phyloP scores from a whole-genome alignment of 1,140 invertebrate genomes.

The Anastrepha obliqua region DNA sequence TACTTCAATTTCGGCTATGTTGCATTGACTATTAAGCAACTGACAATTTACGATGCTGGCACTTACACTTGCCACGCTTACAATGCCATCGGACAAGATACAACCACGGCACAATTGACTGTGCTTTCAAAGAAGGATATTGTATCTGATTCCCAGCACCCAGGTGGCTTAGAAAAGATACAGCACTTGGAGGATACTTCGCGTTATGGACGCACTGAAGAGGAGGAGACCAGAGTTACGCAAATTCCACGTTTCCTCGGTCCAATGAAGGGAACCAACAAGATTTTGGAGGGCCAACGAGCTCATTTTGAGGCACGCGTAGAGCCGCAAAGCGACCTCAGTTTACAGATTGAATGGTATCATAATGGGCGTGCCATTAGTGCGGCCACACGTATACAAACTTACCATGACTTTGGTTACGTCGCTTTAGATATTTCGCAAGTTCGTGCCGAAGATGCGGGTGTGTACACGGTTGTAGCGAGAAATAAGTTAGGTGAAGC shows the following conservation, averaged over 20 bases:
- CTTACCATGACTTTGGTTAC: slow-evolving; percentile 96
- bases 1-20: slow-evolving; percentile 98
- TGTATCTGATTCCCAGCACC: slow-evolving; percentile 90
- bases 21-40: slow-evolving; percentile 95
- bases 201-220: slow-evolving; percentile 78
- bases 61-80: slow-evolving; percentile 92
- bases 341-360: slow-evolving; percentile 92
- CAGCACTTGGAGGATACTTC: slow-evolving; percentile 90
- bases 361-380: slow-evolving; percentile 90
- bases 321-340: slow-evolving; percentile 93
- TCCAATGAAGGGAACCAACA: slow-evolving; percentile 91
- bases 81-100: slow-evolving; percentile 91
- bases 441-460: slow-evolving; percentile 89
- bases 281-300: slow-evolving; percentile 95
- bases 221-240: slow-evolving; percentile 85
- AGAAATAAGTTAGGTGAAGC: slow-evolving; percentile 91
- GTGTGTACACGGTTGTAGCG: slow-evolving; percentile 91
- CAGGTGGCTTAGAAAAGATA: slow-evolving; percentile 90
- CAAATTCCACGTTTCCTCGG: slow-evolving; percentile 90
- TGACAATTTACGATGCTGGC: slow-evolving; percentile 92
- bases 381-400: slow-evolving; percentile 90
- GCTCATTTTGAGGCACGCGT: slow-evolving; percentile 97
- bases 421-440: slow-evolving; percentile 94
- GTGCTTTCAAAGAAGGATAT: slow-evolving; percentile 91
- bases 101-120: slow-evolving; percentile 90